Evolutionary conservation across 2,888 invertebrate genomes (phyloP), one percentile per base, ranked within the genome.

Genomic region (Drosophila macrospina): DNA sequence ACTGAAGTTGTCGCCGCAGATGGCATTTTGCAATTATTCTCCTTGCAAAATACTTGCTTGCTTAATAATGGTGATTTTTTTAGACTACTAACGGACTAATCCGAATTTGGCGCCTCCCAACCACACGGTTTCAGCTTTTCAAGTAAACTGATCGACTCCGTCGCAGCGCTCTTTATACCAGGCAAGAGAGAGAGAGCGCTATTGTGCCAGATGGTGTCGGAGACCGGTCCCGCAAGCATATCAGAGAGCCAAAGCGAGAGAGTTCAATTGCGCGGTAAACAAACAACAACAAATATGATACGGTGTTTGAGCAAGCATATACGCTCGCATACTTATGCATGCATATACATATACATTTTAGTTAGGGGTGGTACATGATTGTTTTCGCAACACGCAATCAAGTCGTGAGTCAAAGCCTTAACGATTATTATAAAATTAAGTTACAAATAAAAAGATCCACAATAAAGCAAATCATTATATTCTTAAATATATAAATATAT

Each of bases 1-100:
- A 78, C 50, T 8, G 78, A 50, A 8, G 89, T 72, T 36, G 82
- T 72, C 74, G 88, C 64, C 47, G 42, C 73, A 26, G 77, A 60
- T 32, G 75, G 66, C 78, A 68, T 74, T 28, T 39, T 68, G 34
- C 34, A 6, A 37, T n/a, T 16, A 10, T 37, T 15, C 42, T 15
- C 15, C 28, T 15, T 28, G 13, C 13, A 16, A 41, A 34, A 20
- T 1, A 11, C 37, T 8, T 20, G 20, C 32, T 51, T 20, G 47
- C n/a, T n/a, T 4, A 28, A 16, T 32, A 13, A 16, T 24, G 11
- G 28, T 39, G 24, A n/a, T 11, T 37, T 7, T 7, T 24, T 11
- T 30, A 7, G 1, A 13, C 26, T 16, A 42, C 30, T 13, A 1
- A 34, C 26, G 34, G 34, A 34, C 44, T 20, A 5, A 30, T 16